Percentiles rank a stretch among this genome's conserved stretches.
phyloP scores from a whole-genome alignment of 2,888 invertebrate genomes.

The Sabatieria punctata region DNA sequence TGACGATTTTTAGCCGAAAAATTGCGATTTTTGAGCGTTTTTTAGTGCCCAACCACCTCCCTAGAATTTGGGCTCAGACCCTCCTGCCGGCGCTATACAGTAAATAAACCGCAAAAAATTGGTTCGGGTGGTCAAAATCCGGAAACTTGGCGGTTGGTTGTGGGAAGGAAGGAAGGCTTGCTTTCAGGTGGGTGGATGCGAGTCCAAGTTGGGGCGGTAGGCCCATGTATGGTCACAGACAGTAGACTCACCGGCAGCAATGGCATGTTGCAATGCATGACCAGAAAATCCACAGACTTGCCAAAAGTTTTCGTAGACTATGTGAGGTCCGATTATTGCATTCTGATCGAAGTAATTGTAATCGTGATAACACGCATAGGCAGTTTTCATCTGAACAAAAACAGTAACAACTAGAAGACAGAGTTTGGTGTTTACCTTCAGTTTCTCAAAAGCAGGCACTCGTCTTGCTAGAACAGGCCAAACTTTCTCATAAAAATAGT shows the following conservation, averaged over 20 bases:
- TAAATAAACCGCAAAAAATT: too few relatives aligned
- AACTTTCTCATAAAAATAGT: constrained; percentile 46
- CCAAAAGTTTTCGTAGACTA: constrained; percentile 59
- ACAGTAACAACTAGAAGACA: background rate
- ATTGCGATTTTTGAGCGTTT: too few relatives aligned
- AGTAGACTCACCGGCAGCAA: constrained; percentile 81
- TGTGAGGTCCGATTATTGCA: constrained; percentile 73
- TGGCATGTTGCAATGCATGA: constrained; percentile 54
- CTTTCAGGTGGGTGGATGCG: too few relatives aligned
- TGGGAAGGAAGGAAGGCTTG: too few relatives aligned
- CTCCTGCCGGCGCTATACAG: too few relatives aligned
- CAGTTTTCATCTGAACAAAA: constrained; percentile 36
- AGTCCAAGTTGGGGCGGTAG: too few relatives aligned
- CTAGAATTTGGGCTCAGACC: too few relatives aligned
- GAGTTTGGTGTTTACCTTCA: constrained; percentile 53
- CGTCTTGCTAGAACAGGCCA: constrained; percentile 58
- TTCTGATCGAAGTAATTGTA: constrained; percentile 77
- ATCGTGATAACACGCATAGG: constrained; percentile 73
- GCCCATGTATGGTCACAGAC: too few relatives aligned
- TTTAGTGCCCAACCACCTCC: too few relatives aligned
- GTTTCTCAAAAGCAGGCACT: constrained; percentile 56
- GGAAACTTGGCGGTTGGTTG: too few relatives aligned
- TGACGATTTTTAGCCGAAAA: too few relatives aligned
- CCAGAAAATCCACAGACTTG: constrained; percentile 85
- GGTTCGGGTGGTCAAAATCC: too few relatives aligned